Conservation (phyloP, 2,797 vertebrate species). For the Sebastes vulpes region DNA sequence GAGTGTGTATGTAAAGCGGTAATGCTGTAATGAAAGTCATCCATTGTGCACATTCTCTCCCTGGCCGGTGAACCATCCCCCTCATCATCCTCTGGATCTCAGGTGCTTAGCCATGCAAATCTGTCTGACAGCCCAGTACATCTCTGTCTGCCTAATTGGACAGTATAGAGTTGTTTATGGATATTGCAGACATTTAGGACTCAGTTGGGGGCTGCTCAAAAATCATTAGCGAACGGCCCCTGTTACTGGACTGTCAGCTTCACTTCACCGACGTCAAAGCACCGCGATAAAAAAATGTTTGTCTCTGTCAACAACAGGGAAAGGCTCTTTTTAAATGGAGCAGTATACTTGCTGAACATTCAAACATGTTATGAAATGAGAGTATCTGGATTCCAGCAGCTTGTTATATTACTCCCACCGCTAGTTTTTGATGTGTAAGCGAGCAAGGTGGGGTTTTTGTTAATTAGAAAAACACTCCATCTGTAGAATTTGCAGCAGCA, state of each 20-base stretch:
- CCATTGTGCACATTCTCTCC: constrained; percentile 90
- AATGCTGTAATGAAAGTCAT: constrained; percentile 98
- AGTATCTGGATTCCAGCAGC: constrained; percentile 55
- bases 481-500: constrained; percentile 50
- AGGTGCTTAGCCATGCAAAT: constrained; percentile 99
- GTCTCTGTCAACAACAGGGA: constrained; percentile 80
- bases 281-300: constrained; percentile 67
- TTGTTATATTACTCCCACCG: constrained; percentile 67
- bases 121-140: constrained; percentile 95
- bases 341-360: constrained; percentile 70
- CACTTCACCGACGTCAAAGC: constrained; percentile 84
- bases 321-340: constrained; percentile 67
- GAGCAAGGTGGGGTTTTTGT: constrained; percentile 59
- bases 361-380: constrained; percentile 70
- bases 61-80: constrained; percentile 90
- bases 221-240: constrained; percentile 96
- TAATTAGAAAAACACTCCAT: constrained; percentile 75
- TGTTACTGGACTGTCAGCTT: constrained; percentile 92
- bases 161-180: constrained; percentile 99
- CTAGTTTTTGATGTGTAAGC: constrained; percentile 64
- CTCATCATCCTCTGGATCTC: constrained; percentile 94
- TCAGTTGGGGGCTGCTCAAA: constrained; percentile 96
- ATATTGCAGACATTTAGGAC: constrained; percentile 97
- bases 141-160: constrained; percentile 99
- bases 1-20: constrained; percentile 92